Evolutionary conservation across 2,888 invertebrate genomes (phyloP), one percentile per base, ranked within the genome.

Genomic region (Chymomyza amoena): DNA sequence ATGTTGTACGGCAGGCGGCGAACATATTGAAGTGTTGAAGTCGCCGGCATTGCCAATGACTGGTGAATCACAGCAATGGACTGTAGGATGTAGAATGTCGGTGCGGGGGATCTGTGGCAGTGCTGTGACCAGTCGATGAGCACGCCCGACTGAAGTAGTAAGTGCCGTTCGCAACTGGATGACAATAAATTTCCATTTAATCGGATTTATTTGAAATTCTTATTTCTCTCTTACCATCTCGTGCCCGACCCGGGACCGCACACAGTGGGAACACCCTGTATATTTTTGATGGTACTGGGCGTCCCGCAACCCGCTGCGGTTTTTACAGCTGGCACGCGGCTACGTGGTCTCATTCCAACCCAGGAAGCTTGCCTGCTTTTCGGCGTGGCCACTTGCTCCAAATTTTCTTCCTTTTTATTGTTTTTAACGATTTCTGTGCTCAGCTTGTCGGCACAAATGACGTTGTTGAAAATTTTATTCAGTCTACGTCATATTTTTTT

Each of bases 191-290:
- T 87, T 89, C 87, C 84, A 86, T 88, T 89, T 89, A 89, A 89
- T 89, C 85, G 86, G 89, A 89, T 89, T 89, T 89, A 87, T 89
- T 89, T 89, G 87, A 87, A 88, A 88, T 87, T 86, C 82, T 88
- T 88, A 88, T 86, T 88, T 82, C 75, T 72, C 70, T 72, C 56
- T 52, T 15, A 28, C 63, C n/a, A 36, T n/a, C 5, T 28, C 50
- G 32, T 28, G 7, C 45, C 56, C 51, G 20, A 59, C 15, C 60
- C 28, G 28, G 20, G 62, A 10, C 60, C 28, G 28, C 16, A 45
- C 13, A 45, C 3, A 45, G 32, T 0, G 6, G 32, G 32, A 4
- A 45, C 13, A 45, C 39, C 13, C 39, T 13, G 13, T 45, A 7
- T 45, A 3, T 45, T 45, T 45, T 45, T 45, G 10, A 45, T 10